These are phyloP conservation scores for Jacana jacana DNA, from an alignment of 2,113 vertebrate species.

Conservation along the genomic window DNA sequence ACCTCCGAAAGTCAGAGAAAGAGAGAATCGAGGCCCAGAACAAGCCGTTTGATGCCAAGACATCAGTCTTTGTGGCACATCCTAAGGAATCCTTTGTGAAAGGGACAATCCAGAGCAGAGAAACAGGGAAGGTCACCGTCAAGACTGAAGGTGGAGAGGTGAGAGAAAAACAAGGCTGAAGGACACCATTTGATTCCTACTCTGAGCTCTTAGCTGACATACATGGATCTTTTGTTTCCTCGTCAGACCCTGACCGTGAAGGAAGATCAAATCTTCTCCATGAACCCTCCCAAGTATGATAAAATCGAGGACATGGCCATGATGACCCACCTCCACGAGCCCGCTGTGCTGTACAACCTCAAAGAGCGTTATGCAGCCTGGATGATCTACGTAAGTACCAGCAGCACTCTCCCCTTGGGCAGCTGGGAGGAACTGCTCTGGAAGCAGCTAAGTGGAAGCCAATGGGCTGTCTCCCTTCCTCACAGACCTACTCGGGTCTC, in stretches of 20 bases:
- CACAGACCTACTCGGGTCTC: too few species aligned
- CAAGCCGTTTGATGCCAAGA: conserved; percentile 79
- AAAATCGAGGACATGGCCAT: conserved; percentile 91
- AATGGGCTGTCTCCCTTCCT: too few species aligned
- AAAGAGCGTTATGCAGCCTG: conserved; percentile 81
- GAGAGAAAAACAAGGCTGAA: neutral
- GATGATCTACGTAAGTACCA: conserved; percentile 79
- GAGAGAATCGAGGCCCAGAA: conserved; percentile 88
- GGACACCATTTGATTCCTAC: neutral
- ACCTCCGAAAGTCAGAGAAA: conserved; percentile 84
- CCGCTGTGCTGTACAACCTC: conserved; percentile 80
- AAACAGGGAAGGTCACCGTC: conserved; percentile 72
- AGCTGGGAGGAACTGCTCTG: too few species aligned
- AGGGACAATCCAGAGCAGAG: conserved; percentile 65
- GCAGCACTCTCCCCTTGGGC: neutral
- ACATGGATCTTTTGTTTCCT: accelerated
- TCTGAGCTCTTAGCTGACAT: neutral
- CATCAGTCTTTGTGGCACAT: conserved; percentile 72
- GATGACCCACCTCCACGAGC: conserved; percentile 90
- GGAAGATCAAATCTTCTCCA: neutral
- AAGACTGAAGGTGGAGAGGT: conserved; percentile 74
- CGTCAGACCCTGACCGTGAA: neutral
- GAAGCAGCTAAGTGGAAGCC: too few species aligned
- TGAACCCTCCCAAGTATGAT: conserved; percentile 87
- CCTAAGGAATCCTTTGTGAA: conserved; percentile 78